Conservation (phyloP, 2,888 invertebrate species). For the Cheilosia scutellata region DNA sequence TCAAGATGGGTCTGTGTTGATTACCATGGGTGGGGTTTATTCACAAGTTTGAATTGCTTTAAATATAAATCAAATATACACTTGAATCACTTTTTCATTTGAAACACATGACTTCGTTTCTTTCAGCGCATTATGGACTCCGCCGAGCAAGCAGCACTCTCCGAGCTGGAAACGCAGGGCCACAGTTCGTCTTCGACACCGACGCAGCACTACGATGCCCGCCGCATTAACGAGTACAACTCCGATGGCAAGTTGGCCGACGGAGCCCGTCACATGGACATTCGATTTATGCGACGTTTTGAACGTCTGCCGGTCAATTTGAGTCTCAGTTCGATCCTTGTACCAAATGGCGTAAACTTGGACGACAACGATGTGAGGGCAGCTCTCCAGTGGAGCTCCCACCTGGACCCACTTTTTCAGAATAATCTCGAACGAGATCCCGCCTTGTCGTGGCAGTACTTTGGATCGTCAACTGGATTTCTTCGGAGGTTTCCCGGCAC, state of each 20-base stretch:
- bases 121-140: slow-evolving; percentile 95
- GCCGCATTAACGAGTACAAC: slow-evolving; percentile 91
- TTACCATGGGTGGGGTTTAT: no score
- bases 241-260: slow-evolving; percentile 90
- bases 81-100: background rate
- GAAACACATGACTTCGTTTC: background rate
- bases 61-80: background rate
- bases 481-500: slow-evolving; percentile 98
- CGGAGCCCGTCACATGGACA: slow-evolving; percentile 89
- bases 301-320: slow-evolving; percentile 94
- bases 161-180: slow-evolving; percentile 85
- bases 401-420: slow-evolving; percentile 94
- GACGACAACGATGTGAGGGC: slow-evolving; percentile 90
- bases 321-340: slow-evolving; percentile 93
- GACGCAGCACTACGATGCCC: slow-evolving; percentile 90
- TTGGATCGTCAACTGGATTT: slow-evolving; percentile 98
- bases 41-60: no score
- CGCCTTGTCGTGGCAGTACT: slow-evolving; percentile 98
- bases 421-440: slow-evolving; percentile 96
- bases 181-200: slow-evolving; percentile 83
- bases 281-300: slow-evolving; percentile 92
- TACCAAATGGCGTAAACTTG: slow-evolving; percentile 86
- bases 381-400: slow-evolving; percentile 97
- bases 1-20: background rate
- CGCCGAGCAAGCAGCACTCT: slow-evolving; percentile 93